Evolutionary conservation across 2,797 vertebrate species (phyloP), one percentile per base, ranked within the genome.

Genomic region (Thunnus albacares): DNA sequence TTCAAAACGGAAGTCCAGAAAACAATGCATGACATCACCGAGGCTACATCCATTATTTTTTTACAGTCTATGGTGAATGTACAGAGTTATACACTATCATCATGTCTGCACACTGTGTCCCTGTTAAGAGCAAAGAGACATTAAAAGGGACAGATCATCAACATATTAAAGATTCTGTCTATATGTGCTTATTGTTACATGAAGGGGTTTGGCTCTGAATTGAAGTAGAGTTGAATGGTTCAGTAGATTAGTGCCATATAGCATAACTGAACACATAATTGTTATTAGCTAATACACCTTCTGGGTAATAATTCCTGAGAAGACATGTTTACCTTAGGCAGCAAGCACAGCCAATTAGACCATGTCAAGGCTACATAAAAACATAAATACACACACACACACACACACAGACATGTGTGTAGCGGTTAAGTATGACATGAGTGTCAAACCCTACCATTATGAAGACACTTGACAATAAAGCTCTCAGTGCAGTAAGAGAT

Each of bases 211-310:
- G 47, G 12, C 24, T 52, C 15, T 77, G 18, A 67, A 61, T 18
- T 65, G 68, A 69, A 85, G 66, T 10, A 41, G 4, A 51, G 41
- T 41, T 60, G 30, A 71, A 55, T 35, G 73, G 71, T 60, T 67
- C 51, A 75, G 51, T 58, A 68, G 64, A 70, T 82, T 52, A 59
- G 18, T 59, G 63, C 58, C 47, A 59, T 64, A 72, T n/a, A 65
- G 59, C 58, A 72, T 52, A 81, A 83, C 63, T 51, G 73, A 84
- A 86, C 77, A 84, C 24, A 83, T 87, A 79, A 88, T 77, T 81
- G 85, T 84, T 88, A 88, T 89, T 86, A 90, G 75, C 85, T 80
- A 82, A 79, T 87, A 84, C 57, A 72, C 57, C 57, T 86, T 64
- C 49, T 41, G 49, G 68, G 78, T 83, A 86, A 89, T 87, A 80